Base-by-base conservation (phyloP, 2,797 vertebrate species). In the Labeo calbasu region DNA sequence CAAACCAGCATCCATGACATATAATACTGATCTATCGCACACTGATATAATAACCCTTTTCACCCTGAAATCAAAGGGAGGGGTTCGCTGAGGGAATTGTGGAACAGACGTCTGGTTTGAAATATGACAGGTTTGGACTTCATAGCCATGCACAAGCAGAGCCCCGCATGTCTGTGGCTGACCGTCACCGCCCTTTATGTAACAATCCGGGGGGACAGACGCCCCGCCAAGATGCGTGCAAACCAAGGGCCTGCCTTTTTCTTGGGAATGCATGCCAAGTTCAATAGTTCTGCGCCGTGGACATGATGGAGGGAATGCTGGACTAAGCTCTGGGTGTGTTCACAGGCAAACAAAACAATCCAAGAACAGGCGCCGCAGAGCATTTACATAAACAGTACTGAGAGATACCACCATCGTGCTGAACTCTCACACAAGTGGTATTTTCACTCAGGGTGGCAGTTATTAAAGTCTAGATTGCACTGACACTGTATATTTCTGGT, bases 181-280 rank as follows among this genome's bases (percentile, higher is more conserved):
- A 88, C 0, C 0, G 79, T 87, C 85, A 86, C 89, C 92, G 76
- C 68, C 81, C 81, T 85, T 90, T 89, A 87, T 87, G 72, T 46
- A 89, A 91, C 59, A 8, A 77, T 86, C 75, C 82, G 69, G 78
- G 50, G 28, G 79, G 73, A 88, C 15, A 0, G 46, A 81, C 7
- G 0, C 70, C 0, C 53, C 87, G 90, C 91, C 91, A 93, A 92
- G 88, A 91, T 90, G 89, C 86, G 86, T 91, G 90, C 90, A 92
- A 91, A 92, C 91, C 90, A 79, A 79, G 43, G 89, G 87, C 86
- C 70, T 90, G 91, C 90, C 87, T 87, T 86, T 90, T 91, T 91
- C 84, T 92, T 87, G 86, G 73, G 77, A 87, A 84, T 68, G 50
- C 89, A 81, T 76, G 89, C 92, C 91, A 92, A 92, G 90, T 90